phyloP scores from a whole-genome alignment of 2,888 invertebrate genomes.

The Sycophila texana region DNA sequence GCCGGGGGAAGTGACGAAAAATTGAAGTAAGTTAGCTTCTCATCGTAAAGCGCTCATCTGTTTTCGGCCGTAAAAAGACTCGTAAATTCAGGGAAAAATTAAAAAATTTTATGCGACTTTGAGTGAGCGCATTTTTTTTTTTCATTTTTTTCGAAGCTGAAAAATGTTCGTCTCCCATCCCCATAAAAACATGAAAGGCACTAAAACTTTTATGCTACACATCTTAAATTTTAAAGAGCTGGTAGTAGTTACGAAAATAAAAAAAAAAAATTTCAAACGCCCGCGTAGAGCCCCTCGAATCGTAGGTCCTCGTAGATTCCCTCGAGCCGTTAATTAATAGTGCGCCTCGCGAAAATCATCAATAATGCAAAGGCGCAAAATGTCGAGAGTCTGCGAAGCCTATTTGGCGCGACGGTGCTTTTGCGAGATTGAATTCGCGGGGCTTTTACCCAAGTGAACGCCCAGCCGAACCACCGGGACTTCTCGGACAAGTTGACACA shows the following conservation, averaged over 20 bases:
- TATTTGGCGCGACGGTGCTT: not conserved
- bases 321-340: no score
- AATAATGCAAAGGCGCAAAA: no score
- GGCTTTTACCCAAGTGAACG: constrained; percentile 11
- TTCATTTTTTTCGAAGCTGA: constrained; percentile 11
- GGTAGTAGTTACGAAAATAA: no score
- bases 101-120: constrained; percentile 18
- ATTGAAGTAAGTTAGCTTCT: constrained; percentile 1
- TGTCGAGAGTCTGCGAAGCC: not conserved
- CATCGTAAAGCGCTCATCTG: constrained; percentile 15
- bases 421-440: not conserved
- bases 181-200: constrained; percentile 15
- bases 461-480: not conserved
- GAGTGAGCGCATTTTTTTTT: constrained; percentile 15
- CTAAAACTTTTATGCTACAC: not conserved
- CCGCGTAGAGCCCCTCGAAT: no score
- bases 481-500: constrained; percentile 20
- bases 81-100: constrained; percentile 2
- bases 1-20: no score
- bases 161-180: not conserved
- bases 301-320: no score
- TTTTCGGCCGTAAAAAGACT: not conserved
- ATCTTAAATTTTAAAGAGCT: no score
- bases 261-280: no score
- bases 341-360: no score